Base-by-base conservation (phyloP, 2,113 vertebrate species). In the Semicossyphus pulcher region DNA sequence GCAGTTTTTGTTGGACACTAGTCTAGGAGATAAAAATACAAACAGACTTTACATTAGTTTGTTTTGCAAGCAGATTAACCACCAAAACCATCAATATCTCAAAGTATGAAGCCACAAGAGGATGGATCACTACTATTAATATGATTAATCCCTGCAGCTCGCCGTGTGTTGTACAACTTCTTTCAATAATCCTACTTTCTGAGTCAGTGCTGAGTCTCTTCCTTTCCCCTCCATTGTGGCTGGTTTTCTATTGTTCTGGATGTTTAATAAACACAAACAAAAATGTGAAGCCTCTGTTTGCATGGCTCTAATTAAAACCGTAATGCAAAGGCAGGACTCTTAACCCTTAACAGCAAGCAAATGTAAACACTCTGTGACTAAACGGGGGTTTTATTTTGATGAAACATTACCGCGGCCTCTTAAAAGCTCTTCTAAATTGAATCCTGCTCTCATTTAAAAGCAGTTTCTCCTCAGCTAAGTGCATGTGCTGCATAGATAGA, bases 401-500 rank as follows among this genome's bases (percentile, higher is more conserved):
- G 2, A 52, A 61, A 11, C 10, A 18, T 15, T 9, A 28, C 5
- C 14, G 10, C 14, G 41, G n/a, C 4, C 41, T n/a, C 16, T 31
- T 32, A 34, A 4, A 39, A 10, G 18, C 20, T 44, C 12, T 36
- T n/a, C 15, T 7, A 16, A 29, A 53, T 4, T 26, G 3, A 56
- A 25, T 56, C 32, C 7, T 29, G 31, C n/a, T 60, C 28, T 8
- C 15, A 26, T 45, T 67, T 34, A 7, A 20, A 44, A 44, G 39
- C 26, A 28, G 6, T 20, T 10, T 34, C 14, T 29, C 9, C 15
- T 52, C 18, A 36, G 60, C 25, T 42, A 28, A 28, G 60, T 52
- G 39, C 18, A 67, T 45, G 26, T 12, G 42, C 37, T 10, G 0
- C 3, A 69, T 12, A 45, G 58, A 75, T 16, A 61, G 25, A 65